Conservation (phyloP, 2,797 vertebrate genomes). For the Microhierax caerulescens region DNA sequence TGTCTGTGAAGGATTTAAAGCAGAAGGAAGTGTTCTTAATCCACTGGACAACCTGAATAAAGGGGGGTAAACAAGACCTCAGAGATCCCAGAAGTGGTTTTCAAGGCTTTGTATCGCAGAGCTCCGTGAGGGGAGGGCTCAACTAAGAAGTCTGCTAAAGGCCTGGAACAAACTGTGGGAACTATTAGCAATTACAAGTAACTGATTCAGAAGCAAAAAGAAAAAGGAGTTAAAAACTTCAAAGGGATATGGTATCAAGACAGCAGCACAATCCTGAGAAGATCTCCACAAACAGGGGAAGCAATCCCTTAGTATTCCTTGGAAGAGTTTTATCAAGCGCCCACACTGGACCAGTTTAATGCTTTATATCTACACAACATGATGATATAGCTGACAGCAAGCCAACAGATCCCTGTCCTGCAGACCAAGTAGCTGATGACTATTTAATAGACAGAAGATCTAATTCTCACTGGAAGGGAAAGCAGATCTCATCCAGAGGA, state of each 20-base stretch:
- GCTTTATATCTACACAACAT: background rate
- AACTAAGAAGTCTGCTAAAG: background rate
- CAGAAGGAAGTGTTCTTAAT: background rate
- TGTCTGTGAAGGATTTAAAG: background rate
- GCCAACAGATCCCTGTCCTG: background rate
- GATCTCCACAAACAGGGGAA: background rate
- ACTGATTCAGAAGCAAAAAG: background rate
- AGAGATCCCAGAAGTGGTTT: background rate
- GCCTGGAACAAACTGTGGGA: background rate
- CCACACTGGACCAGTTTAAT: background rate
- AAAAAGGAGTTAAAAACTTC: background rate
- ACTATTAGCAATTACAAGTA: background rate
- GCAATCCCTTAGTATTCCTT: background rate
- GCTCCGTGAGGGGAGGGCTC: background rate
- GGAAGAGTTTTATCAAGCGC: background rate
- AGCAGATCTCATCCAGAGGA: background rate
- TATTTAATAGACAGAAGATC: background rate
- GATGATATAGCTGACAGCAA: background rate
- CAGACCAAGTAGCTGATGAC: background rate
- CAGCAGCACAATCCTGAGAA: background rate
- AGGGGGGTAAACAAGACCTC: background rate
- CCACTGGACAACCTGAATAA: background rate
- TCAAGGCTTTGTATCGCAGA: background rate
- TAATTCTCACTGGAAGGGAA: background rate
- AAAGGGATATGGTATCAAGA: background rate